Percentiles rank a stretch among this genome's conserved stretches.
phyloP scores from a whole-genome alignment of 2,113 vertebrate species.

The Anoplopoma fimbria region DNA sequence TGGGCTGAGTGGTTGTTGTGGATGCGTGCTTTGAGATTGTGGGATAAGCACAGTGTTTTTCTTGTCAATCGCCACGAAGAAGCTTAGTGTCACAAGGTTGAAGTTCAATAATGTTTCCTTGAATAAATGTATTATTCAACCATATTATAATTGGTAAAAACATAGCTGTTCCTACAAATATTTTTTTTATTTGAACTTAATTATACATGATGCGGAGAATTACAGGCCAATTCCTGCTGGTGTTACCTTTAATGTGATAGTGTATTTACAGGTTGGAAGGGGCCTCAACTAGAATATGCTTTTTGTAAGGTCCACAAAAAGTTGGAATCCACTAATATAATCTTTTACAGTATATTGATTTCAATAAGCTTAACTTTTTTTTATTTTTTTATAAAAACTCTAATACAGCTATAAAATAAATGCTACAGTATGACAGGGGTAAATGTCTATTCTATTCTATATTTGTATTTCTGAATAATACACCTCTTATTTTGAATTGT shows the following conservation, averaged over 20 bases:
- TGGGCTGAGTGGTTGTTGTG: constrained; percentile 9
- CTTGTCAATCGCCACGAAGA: not conserved
- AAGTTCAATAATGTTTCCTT: not conserved
- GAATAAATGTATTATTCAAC: not conserved
- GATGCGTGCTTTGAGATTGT: not conserved
- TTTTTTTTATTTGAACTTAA: not conserved
- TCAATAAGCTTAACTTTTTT: not conserved
- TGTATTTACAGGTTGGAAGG: not conserved
- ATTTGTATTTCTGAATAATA: too few species aligned
- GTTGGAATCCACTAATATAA: not conserved
- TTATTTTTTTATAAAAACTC: too few species aligned
- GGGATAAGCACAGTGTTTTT: not conserved
- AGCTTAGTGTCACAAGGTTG: not conserved
- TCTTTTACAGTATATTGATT: not conserved
- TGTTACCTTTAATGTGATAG: not conserved
- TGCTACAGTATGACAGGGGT: not conserved
- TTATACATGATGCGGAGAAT: not conserved
- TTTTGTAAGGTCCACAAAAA: not conserved
- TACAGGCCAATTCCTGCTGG: not conserved
- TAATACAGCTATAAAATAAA: too few species aligned
- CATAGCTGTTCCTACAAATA: not conserved
- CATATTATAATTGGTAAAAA: not conserved
- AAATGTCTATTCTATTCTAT: not conserved
- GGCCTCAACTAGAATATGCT: not conserved
- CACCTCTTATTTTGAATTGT: not conserved